Evolutionary conservation across 2,113 vertebrate species (phyloP), one percentile per base, ranked within the genome.

Genomic region (Apteryx owenii): DNA sequence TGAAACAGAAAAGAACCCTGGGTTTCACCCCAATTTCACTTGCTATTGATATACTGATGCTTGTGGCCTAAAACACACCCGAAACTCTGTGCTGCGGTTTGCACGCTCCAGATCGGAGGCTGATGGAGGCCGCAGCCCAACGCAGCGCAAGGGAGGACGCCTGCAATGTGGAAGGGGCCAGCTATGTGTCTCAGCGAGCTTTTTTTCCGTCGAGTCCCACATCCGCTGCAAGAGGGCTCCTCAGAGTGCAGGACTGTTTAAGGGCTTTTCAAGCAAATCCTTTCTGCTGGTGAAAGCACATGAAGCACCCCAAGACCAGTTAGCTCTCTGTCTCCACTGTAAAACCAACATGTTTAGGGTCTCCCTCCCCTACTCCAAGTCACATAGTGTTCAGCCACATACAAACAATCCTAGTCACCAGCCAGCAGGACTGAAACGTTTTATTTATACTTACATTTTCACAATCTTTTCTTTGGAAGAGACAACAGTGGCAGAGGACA

Each of bases 331-430:
- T 29, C n/a, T 3, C 28, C 17, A 7, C 40, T 29, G 25, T 28
- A 29, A 1, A 1, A 4, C 29, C 62, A 4, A 26, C 62, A 1
- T 25, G 0, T 8, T 7, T 5, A 0, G 21, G 19, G 16, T 5
- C 44, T 7, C 38, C 40, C 33, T 4, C 7, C 36, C 5, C 19
- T 7, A 4, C 11, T 64, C 51, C 5, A 1, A 2, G 15, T 5
- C 23, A 1, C 5, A 0, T 4, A 1, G 0, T 4, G 2, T 7
- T n/a, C 60, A 20, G 44, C 56, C 75, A 4, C 23, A 0, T 48
- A 51, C 33, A 0, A 8, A 72, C 21, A 56, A 36, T 5, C 51
- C 69, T 5, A 20, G 3, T n/a, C 65, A 10, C 23, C 1, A 6
- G 22, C 14, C 54, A n/a, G 16, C 18, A 50, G 22, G 8, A 11